These are phyloP conservation scores for Bradypus variegatus DNA, from an alignment of 2,797 vertebrate genomes.

Conservation along the genomic window DNA sequence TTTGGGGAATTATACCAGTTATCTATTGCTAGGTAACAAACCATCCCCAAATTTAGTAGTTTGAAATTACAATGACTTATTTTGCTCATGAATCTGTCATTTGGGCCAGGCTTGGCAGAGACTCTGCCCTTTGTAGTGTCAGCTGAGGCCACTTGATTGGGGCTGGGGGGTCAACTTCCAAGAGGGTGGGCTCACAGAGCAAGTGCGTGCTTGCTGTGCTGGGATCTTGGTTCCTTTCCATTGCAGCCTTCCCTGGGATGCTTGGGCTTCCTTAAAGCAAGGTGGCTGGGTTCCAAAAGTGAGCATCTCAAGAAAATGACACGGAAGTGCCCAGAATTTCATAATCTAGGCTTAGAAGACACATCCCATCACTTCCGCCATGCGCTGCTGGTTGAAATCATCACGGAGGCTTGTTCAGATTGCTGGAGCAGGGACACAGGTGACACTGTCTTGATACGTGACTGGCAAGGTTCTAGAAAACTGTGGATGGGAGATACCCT, in stretches of 20 bases:
- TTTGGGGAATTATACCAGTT: background rate
- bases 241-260: background rate
- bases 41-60: background rate
- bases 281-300: background rate
- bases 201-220: background rate
- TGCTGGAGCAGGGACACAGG: background rate
- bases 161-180: background rate
- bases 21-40: background rate
- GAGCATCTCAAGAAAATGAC: background rate
- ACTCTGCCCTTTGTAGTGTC: background rate
- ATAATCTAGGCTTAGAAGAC: background rate
- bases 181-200: fast-evolving
- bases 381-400: too few species aligned
- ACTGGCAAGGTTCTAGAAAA: background rate
- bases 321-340: too few species aligned
- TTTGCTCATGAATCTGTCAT: background rate
- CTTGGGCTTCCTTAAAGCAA: background rate
- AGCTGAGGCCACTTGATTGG: background rate
- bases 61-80: background rate
- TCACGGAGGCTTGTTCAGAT: background rate
- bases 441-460: background rate
- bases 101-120: background rate
- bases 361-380: background rate
- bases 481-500: background rate
- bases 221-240: too few species aligned